Conservation (phyloP, 2,113 vertebrate species). For the Tamias sibiricus region DNA sequence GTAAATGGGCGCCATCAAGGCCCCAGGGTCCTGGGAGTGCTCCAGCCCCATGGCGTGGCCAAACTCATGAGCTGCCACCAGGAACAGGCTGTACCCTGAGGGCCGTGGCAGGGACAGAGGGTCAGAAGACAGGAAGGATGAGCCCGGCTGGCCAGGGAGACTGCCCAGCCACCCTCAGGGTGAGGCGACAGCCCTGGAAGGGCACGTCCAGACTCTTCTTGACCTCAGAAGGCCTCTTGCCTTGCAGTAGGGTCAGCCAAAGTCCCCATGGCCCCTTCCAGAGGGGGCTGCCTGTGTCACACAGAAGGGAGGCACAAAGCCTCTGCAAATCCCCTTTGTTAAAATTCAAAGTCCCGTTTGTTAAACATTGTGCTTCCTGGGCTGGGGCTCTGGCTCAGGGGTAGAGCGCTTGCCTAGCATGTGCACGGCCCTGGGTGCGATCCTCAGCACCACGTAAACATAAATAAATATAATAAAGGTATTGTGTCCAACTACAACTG, state of each 20-base stretch:
- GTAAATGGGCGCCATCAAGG: slow-evolving; percentile 97
- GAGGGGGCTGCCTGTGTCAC: fast-evolving
- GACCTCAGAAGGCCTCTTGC: neutral
- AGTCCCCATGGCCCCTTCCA: neutral
- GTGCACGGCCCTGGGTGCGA: too few relatives aligned
- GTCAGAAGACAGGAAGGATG: neutral
- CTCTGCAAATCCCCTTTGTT: neutral
- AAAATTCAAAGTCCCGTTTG: neutral
- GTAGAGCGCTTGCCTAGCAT: too few relatives aligned
- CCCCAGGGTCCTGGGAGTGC: slow-evolving; percentile 96
- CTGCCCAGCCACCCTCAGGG: too few relatives aligned
- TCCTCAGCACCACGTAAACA: too few relatives aligned
- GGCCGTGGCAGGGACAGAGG: neutral
- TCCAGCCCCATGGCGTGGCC: slow-evolving; percentile 98
- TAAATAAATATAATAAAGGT: too few relatives aligned
- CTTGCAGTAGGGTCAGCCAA: neutral
- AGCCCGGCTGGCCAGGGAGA: fast-evolving
- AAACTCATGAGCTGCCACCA: slow-evolving; percentile 98
- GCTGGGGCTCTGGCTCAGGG: too few relatives aligned
- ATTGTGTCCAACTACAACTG: too few relatives aligned
- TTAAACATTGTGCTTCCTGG: neutral
- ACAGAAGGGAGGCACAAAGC: fast-evolving
- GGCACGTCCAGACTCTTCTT: fast-evolving
- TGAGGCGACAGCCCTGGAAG: neutral
- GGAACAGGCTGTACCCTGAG: slow-evolving; percentile 97